Base-by-base conservation (phyloP, 2,113 vertebrate genomes). In the Vimba vimba region DNA sequence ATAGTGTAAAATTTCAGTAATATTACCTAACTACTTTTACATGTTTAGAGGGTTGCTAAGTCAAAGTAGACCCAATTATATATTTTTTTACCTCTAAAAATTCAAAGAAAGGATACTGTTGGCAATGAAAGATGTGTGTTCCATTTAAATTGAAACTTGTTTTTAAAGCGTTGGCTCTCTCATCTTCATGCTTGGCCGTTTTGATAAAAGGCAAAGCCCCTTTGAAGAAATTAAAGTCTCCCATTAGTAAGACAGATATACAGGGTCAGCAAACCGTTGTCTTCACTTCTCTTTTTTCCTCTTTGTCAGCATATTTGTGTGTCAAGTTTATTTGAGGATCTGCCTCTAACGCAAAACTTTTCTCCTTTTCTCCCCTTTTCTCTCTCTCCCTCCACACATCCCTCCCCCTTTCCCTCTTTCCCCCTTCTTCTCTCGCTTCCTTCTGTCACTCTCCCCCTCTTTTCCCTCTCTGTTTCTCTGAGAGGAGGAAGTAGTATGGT, bases 271-370 rank as follows among this genome's bases (percentile, higher is more conserved):
- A 91, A 90, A 89, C 86, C 83, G 91, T 91, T 92, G 91, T 92
- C 93, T 92, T 86, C 89, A 87, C 91, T 89, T 91, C 90, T 43
- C 88, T 83, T 85, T 93, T 95, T 92, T 90, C 92, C 89, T 87
- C 87, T 92, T 89, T 93, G 93, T 94, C 94, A 95, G 94, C 95
- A 94, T 91, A 91, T 94, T 93, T 94, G 88, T 86, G 80, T 89
- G 84, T 91, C 93, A 91, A 90, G 89, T 90, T 90, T 92, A 93
- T 94, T 93, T 91, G 92, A 93, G 76, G 92, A 93, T 94, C 92
- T 94, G 92, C 89, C 84, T 86, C 92, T 94, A 96, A 95, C 92
- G 92, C 90, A 94, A 94, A 95, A 93, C 93, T 82, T 92, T 90
- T 89, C 83, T 36, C 77, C 80, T 23, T 84, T 43, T 83, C 45